phyloP scores from a whole-genome alignment of 2,113 vertebrate genomes.

The Larimichthys polyactis region DNA sequence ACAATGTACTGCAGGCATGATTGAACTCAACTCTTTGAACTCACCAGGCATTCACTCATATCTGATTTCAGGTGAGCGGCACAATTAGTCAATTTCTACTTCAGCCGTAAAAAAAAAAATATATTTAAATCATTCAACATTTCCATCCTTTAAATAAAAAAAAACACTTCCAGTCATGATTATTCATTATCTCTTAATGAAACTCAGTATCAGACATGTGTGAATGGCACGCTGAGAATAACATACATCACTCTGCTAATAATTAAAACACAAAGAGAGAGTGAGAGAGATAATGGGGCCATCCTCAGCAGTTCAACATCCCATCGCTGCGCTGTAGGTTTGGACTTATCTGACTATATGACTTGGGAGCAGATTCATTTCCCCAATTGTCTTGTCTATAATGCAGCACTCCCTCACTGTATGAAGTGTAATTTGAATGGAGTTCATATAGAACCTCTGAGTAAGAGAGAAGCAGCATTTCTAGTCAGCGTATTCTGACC shows the following conservation, averaged over 20 bases:
- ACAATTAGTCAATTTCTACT: conserved; percentile 1
- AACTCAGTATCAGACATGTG: conserved; percentile 56
- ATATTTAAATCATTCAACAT: background rate
- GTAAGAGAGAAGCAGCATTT: conserved; percentile 41
- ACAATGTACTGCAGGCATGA: conserved; percentile 43
- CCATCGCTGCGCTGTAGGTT: conserved; percentile 7
- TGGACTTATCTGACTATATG: conserved; percentile 2
- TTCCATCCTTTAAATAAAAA: background rate
- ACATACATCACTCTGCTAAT: conserved; percentile 24
- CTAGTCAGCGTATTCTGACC: conserved; percentile 58
- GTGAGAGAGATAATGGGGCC: conserved; percentile 44
- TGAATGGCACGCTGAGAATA: conserved; percentile 56
- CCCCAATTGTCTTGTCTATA: conserved; percentile 29
- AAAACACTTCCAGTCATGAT: conserved; percentile 5
- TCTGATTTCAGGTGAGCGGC: conserved; percentile 29
- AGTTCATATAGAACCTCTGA: conserved; percentile 40
- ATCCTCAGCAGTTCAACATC: conserved; percentile 46
- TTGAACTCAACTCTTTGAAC: conserved; percentile 50
- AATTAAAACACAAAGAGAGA: conserved; percentile 43
- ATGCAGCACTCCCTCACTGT: conserved; percentile 20
- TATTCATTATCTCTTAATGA: conserved; percentile 42
- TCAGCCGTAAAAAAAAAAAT: conserved; percentile 5
- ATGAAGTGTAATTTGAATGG: conserved; percentile 39
- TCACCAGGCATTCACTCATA: conserved; percentile 47
- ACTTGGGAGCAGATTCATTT: conserved; percentile 47